phyloP scores from a whole-genome alignment of 1,140 invertebrate species.

The Potamilus streckersoni region DNA sequence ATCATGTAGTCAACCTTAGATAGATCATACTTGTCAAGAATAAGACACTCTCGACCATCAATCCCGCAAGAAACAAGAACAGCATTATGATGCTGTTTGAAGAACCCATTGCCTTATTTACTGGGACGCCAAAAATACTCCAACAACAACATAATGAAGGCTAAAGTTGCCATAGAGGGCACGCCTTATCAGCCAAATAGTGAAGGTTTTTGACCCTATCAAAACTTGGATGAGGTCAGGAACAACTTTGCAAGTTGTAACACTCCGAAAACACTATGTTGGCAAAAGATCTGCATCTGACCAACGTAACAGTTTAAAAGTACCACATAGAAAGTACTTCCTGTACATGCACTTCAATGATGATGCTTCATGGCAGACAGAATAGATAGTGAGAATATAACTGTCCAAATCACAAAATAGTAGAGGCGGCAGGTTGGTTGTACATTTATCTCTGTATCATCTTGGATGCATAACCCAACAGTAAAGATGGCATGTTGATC shows the following conservation, averaged over 20 bases:
- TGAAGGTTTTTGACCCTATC: conserved; percentile 6
- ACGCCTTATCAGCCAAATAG: conserved; percentile 20
- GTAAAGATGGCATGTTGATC: no score
- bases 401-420: no score
- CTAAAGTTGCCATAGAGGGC: conserved; percentile 17
- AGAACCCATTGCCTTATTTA: background rate
- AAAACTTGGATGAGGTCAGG: conserved; percentile 3
- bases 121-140: conserved; percentile 3
- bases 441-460: no score
- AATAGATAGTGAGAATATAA: no score
- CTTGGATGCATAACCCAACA: no score
- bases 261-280: conserved; percentile 2
- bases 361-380: background rate
- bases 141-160: conserved; percentile 18
- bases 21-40: background rate
- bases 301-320: background rate
- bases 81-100: conserved; percentile 22
- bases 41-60: conserved; percentile 14
- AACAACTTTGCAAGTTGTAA: background rate
- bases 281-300: background rate
- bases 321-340: conserved; percentile 3
- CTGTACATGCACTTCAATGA: conserved; percentile 8
- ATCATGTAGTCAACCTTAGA: background rate
- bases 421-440: no score
- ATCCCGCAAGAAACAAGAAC: conserved; percentile 13